Percentiles rank a stretch among this genome's conserved stretches.
These are phyloP conservation scores for Colletes latitarsis DNA, from an alignment of 1,140 invertebrate species.

Conservation along the genomic window DNA sequence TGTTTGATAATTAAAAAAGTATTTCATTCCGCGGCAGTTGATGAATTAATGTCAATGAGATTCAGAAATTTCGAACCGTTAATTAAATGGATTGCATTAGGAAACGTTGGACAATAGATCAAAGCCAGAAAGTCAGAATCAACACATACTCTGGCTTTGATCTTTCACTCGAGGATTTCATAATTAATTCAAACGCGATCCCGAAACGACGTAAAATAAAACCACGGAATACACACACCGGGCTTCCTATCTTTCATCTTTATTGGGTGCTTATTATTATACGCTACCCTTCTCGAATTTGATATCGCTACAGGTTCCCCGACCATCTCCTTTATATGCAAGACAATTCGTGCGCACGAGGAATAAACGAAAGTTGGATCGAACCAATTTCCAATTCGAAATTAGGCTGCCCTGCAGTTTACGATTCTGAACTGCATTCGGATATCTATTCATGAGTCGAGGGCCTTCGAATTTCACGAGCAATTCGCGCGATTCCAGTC, in stretches of 20 bases:
- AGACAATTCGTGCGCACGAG: too few species aligned
- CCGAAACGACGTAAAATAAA: neutral
- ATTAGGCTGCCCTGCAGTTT: too few species aligned
- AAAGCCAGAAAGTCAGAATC: neutral
- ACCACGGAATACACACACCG: neutral
- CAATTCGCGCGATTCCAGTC: too few species aligned
- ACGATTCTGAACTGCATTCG: too few species aligned
- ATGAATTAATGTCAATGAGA: neutral
- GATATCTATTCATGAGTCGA: too few species aligned
- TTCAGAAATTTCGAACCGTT: slow-evolving; percentile 2
- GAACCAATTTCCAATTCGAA: too few species aligned
- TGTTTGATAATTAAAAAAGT: neutral
- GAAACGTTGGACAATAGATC: neutral
- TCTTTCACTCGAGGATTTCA: neutral
- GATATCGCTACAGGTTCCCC: neutral
- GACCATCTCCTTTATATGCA: too few species aligned
- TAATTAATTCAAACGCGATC: slow-evolving; percentile 28
- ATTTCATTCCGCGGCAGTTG: neutral
- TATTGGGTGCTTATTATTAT: slow-evolving; percentile 23
- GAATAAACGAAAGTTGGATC: too few species aligned
- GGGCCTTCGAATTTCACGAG: too few species aligned
- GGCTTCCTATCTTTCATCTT: neutral
- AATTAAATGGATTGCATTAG: neutral
- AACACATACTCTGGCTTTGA: neutral
- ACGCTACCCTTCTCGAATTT: neutral